Percentiles rank a stretch among this genome's conserved stretches.
Conservation (phyloP, 2,113 vertebrate genomes). For the Ivindomyrus marchei region DNA sequence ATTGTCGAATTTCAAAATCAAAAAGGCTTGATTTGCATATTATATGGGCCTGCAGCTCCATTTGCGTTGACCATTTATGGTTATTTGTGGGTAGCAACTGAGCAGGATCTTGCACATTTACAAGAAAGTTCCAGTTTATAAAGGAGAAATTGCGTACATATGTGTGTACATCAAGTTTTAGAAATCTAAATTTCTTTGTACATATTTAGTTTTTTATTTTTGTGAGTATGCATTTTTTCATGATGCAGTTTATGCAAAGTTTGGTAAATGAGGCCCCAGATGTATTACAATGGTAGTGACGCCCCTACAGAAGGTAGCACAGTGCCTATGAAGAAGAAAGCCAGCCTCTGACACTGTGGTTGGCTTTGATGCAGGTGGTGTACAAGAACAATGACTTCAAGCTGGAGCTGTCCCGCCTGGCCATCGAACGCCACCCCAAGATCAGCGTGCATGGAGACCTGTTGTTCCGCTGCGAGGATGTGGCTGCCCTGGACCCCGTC, state of each 20-base stretch:
- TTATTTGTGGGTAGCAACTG: neutral
- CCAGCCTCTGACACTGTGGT: neutral
- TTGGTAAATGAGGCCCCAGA: neutral
- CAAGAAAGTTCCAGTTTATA: neutral
- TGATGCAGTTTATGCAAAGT: neutral
- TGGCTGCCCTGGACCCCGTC: conserved; percentile 78
- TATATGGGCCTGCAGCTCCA: neutral
- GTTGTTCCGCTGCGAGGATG: conserved; percentile 83
- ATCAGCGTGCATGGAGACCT: conserved; percentile 82
- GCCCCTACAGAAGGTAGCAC: neutral
- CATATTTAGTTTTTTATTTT: too few relatives aligned
- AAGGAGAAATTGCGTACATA: neutral
- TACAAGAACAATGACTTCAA: conserved; percentile 97
- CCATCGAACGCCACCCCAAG: conserved; percentile 80
- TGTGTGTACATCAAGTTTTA: neutral
- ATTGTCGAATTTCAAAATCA: neutral
- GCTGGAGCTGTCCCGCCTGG: conserved; percentile 82
- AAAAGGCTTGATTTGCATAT: neutral
- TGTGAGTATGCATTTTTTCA: too few relatives aligned
- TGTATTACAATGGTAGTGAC: neutral
- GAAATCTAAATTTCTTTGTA: too few relatives aligned
- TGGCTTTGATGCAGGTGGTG: conserved; percentile 64
- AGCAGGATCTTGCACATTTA: neutral
- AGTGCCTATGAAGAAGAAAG: neutral
- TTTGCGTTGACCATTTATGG: neutral